These are phyloP conservation scores for Augochlora pura DNA, from an alignment of 1,140 invertebrate species.

Conservation along the genomic window DNA sequence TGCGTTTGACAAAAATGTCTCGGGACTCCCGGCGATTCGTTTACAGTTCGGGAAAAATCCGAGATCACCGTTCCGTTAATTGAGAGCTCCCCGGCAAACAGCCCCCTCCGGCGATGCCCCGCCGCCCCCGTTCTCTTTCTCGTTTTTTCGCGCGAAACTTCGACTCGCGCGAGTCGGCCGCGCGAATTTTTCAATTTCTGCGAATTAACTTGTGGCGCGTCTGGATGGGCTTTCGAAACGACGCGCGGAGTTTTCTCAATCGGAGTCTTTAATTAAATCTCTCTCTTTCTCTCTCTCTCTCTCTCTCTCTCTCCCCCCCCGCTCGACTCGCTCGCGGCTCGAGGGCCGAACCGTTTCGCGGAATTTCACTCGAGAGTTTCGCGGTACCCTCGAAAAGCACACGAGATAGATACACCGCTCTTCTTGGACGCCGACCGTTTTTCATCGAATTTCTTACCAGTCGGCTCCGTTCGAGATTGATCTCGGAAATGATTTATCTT, in stretches of 20 bases:
- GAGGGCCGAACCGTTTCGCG: slow-evolving; percentile 2
- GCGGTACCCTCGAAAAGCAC: slow-evolving; percentile 18
- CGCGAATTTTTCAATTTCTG: slow-evolving; percentile 4
- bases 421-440: slow-evolving; percentile 15
- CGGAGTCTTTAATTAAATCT: slow-evolving; percentile 23
- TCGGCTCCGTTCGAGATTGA: slow-evolving; percentile 38
- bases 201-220: slow-evolving; percentile 12
- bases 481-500: slow-evolving; percentile 56
- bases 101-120: no score
- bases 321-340: neutral
- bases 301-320: no score
- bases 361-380: slow-evolving; percentile 31
- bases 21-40: no score
- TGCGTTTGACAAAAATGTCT: no score
- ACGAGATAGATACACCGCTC: neutral
- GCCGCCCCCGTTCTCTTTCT: no score
- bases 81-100: no score
- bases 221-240: neutral
- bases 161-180: no score
- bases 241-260: slow-evolving; percentile 10
- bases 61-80: no score
- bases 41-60: no score
- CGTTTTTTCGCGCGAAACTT: neutral
- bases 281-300: no score
- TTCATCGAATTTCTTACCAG: slow-evolving; percentile 44